Base-by-base conservation (phyloP, 2,797 vertebrate genomes). In the Cuculus canorus region DNA sequence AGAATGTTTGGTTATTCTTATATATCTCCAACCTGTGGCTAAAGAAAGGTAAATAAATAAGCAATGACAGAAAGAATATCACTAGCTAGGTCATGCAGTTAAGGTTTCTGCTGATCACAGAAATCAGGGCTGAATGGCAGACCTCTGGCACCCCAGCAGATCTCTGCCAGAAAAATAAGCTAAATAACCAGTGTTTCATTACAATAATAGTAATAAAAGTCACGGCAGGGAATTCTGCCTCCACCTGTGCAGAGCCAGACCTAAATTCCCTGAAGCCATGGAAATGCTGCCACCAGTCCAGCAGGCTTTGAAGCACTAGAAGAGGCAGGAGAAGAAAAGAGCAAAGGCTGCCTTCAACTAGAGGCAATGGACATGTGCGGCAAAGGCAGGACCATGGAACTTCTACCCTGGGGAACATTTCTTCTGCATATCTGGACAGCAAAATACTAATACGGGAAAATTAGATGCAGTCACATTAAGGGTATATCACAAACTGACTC, bases 141-240 rank as follows among this genome's bases (percentile, higher is more conserved):
- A 84, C 23, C 48, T 68, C 41, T 2, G 3, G 28, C 7, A 3
- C 45, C 68, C 69, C 65, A 82, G 54, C 76, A 94, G 82, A 81
- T 65, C 22, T 90, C 73, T 81, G n/a, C 6, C 54, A 82, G 92
- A 59, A 63, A 81, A 86, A 76, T 59, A 92, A 76, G 65, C 54
- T 50, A 92, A 93, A 94, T 77, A 92, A 53, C 28, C 32, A 39
- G n/a, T 84, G 35, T 86, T 90, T 91, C 63, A 28, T 69, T 88
- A 66, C 24, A 90, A 63, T 60, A 79, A 88, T 25, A 86, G n/a
- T 60, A 86, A 88, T 86, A 86, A 82, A 88, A 88, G 14, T 79
- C 86, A 70, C 18, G 0, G 63, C 52, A 86, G 43, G 66, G 66
- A 75, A 72, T 88, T 94, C 86, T 73, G 6, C 11, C 37, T 91